Base-by-base conservation (phyloP, 2,113 vertebrate genomes). In the Regulus satrapa region DNA sequence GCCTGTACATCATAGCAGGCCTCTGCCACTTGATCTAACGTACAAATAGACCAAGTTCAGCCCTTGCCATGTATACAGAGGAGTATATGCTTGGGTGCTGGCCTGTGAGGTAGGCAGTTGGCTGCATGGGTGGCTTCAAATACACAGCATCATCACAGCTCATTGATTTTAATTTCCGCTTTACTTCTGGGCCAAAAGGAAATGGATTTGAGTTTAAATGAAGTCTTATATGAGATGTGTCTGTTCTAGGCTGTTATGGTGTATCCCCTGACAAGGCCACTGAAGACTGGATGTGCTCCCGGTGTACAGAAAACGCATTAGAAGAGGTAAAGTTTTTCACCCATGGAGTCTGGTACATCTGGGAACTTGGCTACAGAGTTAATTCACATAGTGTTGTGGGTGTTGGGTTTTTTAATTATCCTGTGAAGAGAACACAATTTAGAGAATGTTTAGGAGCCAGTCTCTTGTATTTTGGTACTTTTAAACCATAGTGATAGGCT, bases 261-360 rank as follows among this genome's bases (percentile, higher is more conserved):
- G 98, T 99, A 2, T 97, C 98, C 29, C 98, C 98, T 28, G 98
- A 98, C 62, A 98, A 98, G 28, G 98, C 98, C 78, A 98, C 98
- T 10, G 98, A 98, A 34, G 97, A 98, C 66, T 99, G 99, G 99
- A 97, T 98, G 94, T 99, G 99, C 80, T 98, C 99, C 64, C 98
- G 99, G 66, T 99, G 99, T 96, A 98, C 98, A 72, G 99, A 98
- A 56, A 98, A 98, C 61, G 99, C 99, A 29, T 94, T 98, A 86
- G 98, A 98, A 51, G 98, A 99, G 98, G 99, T 99, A 88, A 98
- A 80, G n/a, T 61, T 62, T 76, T 34, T 76, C 38, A 25, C 25
- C 41, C 38, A 4, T 41, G 18, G 41, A 52, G 18, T 56, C 26
- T 85, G 46, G 28, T 64, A 12, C 24, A 58, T 63, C 19, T 64